Conservation (phyloP, 1,140 invertebrate genomes). For the Drosophila mojavensis region DNA sequence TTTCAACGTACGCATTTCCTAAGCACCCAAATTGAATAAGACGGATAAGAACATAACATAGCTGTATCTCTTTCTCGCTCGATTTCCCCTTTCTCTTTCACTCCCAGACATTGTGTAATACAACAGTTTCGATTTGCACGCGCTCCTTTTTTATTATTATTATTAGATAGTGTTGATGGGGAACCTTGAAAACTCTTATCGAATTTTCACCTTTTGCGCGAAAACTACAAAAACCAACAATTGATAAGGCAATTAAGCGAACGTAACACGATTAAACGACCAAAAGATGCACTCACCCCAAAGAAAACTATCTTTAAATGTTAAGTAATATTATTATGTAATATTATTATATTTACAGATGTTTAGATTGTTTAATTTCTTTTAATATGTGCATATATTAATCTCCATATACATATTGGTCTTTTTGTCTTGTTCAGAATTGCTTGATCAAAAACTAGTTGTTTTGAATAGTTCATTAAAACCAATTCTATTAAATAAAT, state of each 20-base stretch:
- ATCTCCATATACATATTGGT: no score
- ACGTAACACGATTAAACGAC: not conserved
- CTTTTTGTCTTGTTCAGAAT: no score
- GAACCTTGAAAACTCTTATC: slow-evolving; percentile 77
- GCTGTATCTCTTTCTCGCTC: not conserved
- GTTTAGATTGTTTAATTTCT: no score
- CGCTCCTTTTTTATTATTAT: slow-evolving; percentile 30
- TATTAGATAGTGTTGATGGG: slow-evolving; percentile 1
- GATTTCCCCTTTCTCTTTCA: no score
- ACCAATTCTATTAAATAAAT: no score
- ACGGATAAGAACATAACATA: not conserved
- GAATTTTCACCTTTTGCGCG: slow-evolving; percentile 79
- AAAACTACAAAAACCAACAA: slow-evolving; percentile 67
- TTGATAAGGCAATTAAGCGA: slow-evolving; percentile 30
- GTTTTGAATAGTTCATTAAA: no score
- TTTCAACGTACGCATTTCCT: slow-evolving; percentile 12
- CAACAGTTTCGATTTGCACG: slow-evolving; percentile 40
- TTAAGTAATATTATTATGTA: no score
- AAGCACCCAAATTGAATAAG: not conserved
- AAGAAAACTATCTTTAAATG: no score
- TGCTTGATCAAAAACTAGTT: no score
- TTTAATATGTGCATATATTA: no score
- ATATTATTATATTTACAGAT: no score
- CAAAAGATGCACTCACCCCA: not conserved
- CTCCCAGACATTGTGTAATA: slow-evolving; percentile 60